Conservation (phyloP, 2,888 invertebrate genomes). For the Drosophila pullipes region DNA sequence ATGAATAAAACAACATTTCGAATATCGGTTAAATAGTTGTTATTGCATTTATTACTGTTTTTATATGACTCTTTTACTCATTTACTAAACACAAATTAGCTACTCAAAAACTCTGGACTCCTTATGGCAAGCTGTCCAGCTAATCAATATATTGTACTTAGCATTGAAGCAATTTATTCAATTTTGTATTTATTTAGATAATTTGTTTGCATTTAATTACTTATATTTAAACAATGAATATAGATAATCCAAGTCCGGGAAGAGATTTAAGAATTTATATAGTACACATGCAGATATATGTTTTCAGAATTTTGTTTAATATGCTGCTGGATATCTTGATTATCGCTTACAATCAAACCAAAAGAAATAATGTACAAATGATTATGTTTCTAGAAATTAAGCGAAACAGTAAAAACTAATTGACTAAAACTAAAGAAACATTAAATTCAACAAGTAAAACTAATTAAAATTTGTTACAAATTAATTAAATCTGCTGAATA, state of each 20-base stretch:
- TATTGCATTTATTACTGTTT: constrained; percentile 59
- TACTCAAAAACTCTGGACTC: constrained; percentile 65
- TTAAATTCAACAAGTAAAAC: constrained; percentile 64
- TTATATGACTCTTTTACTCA: constrained; percentile 49
- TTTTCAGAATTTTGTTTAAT: constrained; percentile 31
- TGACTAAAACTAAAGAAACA: constrained; percentile 67
- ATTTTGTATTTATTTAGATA: constrained; percentile 28
- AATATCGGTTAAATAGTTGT: constrained; percentile 50
- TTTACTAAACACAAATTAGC: constrained; percentile 73
- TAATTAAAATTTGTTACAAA: constrained; percentile 67
- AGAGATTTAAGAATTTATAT: constrained; percentile 25
- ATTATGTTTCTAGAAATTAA: constrained; percentile 39
- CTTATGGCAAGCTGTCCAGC: constrained; percentile 39
- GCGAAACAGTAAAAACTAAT: constrained; percentile 48
- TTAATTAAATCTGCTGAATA: constrained; percentile 49
- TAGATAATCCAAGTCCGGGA: constrained; percentile 35
- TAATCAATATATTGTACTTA: constrained; percentile 61
- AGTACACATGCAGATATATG: constrained; percentile 37
- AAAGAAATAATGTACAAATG: constrained; percentile 63
- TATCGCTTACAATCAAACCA: constrained; percentile 24
- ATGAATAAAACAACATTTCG: constrained; percentile 9
- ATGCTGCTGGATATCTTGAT: constrained; percentile 7
- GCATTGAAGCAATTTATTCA: constrained; percentile 52
- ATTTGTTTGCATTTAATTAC: constrained; percentile 16
- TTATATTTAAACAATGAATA: constrained; percentile 53